These are phyloP conservation scores for Mayetiola destructor DNA, from an alignment of 2,888 invertebrate genomes.

Conservation along the genomic window DNA sequence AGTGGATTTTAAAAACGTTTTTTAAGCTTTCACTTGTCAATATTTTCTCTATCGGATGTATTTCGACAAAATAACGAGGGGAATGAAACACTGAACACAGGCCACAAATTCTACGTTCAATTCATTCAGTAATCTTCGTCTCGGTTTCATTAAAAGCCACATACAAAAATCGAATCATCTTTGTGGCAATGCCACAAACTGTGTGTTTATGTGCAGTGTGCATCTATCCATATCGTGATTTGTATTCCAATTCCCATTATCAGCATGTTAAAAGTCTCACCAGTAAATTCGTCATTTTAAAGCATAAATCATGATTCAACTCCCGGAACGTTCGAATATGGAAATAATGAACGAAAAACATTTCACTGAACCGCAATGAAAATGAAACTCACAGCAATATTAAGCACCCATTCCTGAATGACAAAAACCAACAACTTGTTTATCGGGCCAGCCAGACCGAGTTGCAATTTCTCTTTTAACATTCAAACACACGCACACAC, in stretches of 20 bases:
- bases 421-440: not conserved
- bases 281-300: constrained; percentile 1
- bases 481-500: not conserved
- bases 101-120: not conserved
- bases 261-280: not conserved
- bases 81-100: not conserved
- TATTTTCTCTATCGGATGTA: no score
- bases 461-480: no score
- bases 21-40: no score
- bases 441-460: no score
- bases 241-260: no score
- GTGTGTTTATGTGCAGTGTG: no score
- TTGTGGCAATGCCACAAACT: not conserved
- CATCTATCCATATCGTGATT: no score
- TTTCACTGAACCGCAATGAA: not conserved
- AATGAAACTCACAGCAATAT: not conserved
- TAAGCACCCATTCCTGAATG: not conserved
- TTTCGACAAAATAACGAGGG: no score
- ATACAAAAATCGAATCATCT: not conserved
- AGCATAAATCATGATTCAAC: not conserved
- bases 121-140: not conserved
- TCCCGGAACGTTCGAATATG: not conserved
- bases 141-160: not conserved
- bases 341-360: not conserved
- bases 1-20: no score